Base-by-base conservation (phyloP, 2,888 invertebrate species). In the Andrena flavipes region DNA sequence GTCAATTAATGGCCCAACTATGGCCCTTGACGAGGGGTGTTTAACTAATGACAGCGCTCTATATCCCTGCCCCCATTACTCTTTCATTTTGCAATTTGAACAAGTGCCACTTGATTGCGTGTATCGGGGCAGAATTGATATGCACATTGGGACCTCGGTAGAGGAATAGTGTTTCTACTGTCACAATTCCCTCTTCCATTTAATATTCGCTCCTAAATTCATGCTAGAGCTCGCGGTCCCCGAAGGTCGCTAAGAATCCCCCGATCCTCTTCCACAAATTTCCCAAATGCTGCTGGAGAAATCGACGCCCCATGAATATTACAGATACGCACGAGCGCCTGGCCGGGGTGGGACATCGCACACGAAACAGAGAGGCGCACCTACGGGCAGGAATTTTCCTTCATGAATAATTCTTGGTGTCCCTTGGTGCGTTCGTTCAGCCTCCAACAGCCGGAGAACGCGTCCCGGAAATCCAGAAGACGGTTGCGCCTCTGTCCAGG, bases 321-420 rank as follows among this genome's bases (percentile, higher is more conserved):
- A 71, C 35, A 62, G 59, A 71, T 78, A 62, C 76, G 64, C 73
- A 68, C 62, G 67, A 68, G 82, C 56, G 23, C 16, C 6, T n/a
- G 2, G 42, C n/a, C 54, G 42, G 23, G 51, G 59, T 23, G 64
- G 64, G 65, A 13, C 62, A 35, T 64, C 69, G 83, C 72, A 76
- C 76, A 54, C 75, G 72, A 86, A 80, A 74, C 74, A 73, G 68
- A 56, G 20, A 23, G 42, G 26, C 23, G 59, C 33, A 63, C 73
- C 68, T 63, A 30, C 10, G 35, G 69, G 80, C 54, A 42, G 56
- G 82, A 88, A 84, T 84, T 80, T 83, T 87, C 77, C 82, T 89
- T 91, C 90, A 91, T 91, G 91, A 91, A 91, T 91, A 91, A 91
- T 91, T 91, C 91, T 64, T 80, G 68, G 65, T 76, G 86, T 84